Percentiles rank a stretch among this genome's conserved stretches.
phyloP scores from a whole-genome alignment of 1,140 invertebrate species.

The Nephila pilipes region DNA sequence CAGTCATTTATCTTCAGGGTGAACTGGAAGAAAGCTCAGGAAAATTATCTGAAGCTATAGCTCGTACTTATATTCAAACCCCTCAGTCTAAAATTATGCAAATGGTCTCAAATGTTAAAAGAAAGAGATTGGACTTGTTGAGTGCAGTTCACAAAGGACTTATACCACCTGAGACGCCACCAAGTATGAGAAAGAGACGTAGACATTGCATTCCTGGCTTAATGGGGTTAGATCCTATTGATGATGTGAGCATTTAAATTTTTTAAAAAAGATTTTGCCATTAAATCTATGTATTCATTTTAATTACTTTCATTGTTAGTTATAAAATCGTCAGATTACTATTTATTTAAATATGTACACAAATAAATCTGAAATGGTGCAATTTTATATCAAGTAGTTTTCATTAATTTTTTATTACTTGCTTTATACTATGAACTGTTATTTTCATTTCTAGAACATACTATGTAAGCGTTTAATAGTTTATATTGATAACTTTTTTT shows the following conservation, averaged over 20 bases:
- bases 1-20: constrained; percentile 82
- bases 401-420: no score
- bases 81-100: constrained; percentile 85
- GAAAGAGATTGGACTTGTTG: constrained; percentile 86
- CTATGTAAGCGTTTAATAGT: no score
- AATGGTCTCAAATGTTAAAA: constrained; percentile 84
- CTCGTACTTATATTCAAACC: constrained; percentile 85
- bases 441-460: no score
- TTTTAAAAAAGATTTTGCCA: neutral
- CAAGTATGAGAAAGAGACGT: constrained; percentile 81
- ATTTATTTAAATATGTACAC: no score
- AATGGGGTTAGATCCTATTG: constrained; percentile 80
- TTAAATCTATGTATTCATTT: no score
- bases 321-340: no score
- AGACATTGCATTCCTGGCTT: constrained; percentile 81
- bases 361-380: no score
- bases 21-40: constrained; percentile 87
- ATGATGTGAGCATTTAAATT: constrained; percentile 80
- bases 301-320: no score
- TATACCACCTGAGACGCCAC: constrained; percentile 86
- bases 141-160: constrained; percentile 86
- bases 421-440: no score
- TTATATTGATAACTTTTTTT: no score
- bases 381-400: no score
- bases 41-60: constrained; percentile 86